Base-by-base conservation (phyloP, 2,888 invertebrate species). In the Drosophila diplacantha region DNA sequence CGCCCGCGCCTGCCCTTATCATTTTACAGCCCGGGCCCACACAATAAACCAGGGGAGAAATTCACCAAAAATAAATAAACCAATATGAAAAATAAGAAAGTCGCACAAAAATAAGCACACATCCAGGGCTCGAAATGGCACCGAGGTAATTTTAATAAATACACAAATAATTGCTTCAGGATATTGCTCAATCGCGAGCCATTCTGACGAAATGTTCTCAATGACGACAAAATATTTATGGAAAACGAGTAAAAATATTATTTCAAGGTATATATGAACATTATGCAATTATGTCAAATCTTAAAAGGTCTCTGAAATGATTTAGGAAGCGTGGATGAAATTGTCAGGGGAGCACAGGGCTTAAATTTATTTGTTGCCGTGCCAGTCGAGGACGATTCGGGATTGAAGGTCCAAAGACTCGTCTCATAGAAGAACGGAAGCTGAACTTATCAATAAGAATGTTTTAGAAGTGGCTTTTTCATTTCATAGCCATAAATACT, bases 121-220 rank as follows among this genome's bases (percentile, higher is more conserved):
- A 52, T 35, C n/a, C 34, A 8, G 46, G 20, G 16, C 32, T n/a
- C 43, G 12, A 58, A 58, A 56, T 54, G 49, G 38, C 59, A 67
- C 60, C 39, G 50, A 66, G 39, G 53, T 51, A 67, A 72, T 74
- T 69, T 68, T 35, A 59, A 71, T 68, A 73, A 66, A 61, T 47
- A 69, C 47, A 62, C 53, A 64, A 68, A 56, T 67, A 64, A 70
- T 69, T 64, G 60, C 64, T 47, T 14, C 31, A 44, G 55, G 61
- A 64, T 59, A 57, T 68, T 55, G 47, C 53, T 53, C 38, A 51
- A 35, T 20, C 9, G 37, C 26, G 44, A 18, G 26, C n/a, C 62
- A 18, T 44, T 20, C 38, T 12, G 14, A 11, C 9, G 22, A 20
- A 34, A 24, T 41, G 35, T 29, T 24, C 24, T 32, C 3, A 9